Evolutionary conservation across 2,113 vertebrate genomes (phyloP).

Genomic region (Toxotes jaculatrix): DNA sequence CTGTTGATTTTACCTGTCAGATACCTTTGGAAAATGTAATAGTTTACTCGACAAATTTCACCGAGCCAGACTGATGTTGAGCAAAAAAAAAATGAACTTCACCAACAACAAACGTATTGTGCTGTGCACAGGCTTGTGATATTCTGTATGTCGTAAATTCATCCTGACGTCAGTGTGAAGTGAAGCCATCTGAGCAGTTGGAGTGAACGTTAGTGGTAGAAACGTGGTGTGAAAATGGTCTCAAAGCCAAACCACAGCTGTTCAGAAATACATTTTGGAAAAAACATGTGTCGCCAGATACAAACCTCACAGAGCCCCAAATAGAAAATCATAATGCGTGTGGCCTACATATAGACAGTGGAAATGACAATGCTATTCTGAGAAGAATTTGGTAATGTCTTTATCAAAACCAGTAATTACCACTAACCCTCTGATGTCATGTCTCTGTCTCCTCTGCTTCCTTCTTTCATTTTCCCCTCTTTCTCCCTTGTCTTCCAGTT

Average conservation of each 20-base stretch:
- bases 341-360: slow-evolving; percentile 57
- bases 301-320: slow-evolving; percentile 62
- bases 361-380: slow-evolving; percentile 70
- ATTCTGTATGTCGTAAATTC: slow-evolving; percentile 1
- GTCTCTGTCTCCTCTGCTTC: slow-evolving; percentile 67
- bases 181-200: slow-evolving; percentile 7
- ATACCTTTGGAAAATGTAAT: background rate
- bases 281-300: slow-evolving; percentile 49
- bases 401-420: slow-evolving; percentile 77
- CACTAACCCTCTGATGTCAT: slow-evolving; percentile 64
- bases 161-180: slow-evolving; percentile 23
- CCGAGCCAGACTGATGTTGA: background rate
- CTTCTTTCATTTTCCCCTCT: slow-evolving; percentile 15
- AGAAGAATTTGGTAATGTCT: slow-evolving; percentile 63
- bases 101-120: background rate
- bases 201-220: slow-evolving; percentile 41
- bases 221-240: slow-evolving; percentile 64
- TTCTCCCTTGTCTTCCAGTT: slow-evolving; percentile 73
- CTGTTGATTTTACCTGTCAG: background rate
- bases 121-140: slow-evolving; percentile 1
- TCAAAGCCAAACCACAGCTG: slow-evolving; percentile 60
- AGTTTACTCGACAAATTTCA: background rate
- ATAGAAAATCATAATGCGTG: slow-evolving; percentile 61
- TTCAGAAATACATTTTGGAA: slow-evolving; percentile 68
- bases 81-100: background rate